Conservation (phyloP, 2,888 invertebrate species). For the Agapetus fuscipes region DNA sequence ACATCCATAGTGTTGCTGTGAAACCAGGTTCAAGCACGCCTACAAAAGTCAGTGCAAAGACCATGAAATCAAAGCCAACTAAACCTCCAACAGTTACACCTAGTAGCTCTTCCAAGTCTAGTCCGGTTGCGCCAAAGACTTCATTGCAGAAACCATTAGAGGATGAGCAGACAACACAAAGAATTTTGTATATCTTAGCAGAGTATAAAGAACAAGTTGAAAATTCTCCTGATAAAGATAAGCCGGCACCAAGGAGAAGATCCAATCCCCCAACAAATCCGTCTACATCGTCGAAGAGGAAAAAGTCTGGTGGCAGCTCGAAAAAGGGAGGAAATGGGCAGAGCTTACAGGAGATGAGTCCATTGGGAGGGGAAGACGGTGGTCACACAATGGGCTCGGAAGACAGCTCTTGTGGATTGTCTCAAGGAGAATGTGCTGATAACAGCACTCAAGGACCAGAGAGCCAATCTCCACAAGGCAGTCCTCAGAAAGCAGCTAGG, state of each 20-base stretch:
- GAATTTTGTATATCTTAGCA: slow-evolving; percentile 68
- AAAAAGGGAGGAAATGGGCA: slow-evolving; percentile 43
- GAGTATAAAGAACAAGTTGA: slow-evolving; percentile 72
- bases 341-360: slow-evolving; percentile 41
- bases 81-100: slow-evolving; percentile 49
- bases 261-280: slow-evolving; percentile 66
- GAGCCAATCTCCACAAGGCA: slow-evolving; percentile 47
- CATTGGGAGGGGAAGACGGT: slow-evolving; percentile 53
- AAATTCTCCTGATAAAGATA: slow-evolving; percentile 74
- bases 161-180: slow-evolving; percentile 71
- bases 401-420: slow-evolving; percentile 64
- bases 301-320: slow-evolving; percentile 52
- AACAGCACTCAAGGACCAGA: slow-evolving; percentile 34
- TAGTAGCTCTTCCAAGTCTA: slow-evolving; percentile 51
- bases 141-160: slow-evolving; percentile 63
- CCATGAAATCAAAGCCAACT: slow-evolving; percentile 40
- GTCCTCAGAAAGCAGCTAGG: slow-evolving; percentile 38
- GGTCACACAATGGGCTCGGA: slow-evolving; percentile 64
- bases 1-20: slow-evolving; percentile 10
- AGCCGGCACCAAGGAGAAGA: slow-evolving; percentile 67
- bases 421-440: slow-evolving; percentile 43
- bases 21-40: slow-evolving; percentile 25
- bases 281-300: slow-evolving; percentile 57
- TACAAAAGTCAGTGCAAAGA: slow-evolving; percentile 32
- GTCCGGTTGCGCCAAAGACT: slow-evolving; percentile 49